A percentile compares a stretch with the other conserved stretches of the same genome.
Conservation (phyloP, 2,113 vertebrate genomes). For the Xiphorhynchus elegans region DNA sequence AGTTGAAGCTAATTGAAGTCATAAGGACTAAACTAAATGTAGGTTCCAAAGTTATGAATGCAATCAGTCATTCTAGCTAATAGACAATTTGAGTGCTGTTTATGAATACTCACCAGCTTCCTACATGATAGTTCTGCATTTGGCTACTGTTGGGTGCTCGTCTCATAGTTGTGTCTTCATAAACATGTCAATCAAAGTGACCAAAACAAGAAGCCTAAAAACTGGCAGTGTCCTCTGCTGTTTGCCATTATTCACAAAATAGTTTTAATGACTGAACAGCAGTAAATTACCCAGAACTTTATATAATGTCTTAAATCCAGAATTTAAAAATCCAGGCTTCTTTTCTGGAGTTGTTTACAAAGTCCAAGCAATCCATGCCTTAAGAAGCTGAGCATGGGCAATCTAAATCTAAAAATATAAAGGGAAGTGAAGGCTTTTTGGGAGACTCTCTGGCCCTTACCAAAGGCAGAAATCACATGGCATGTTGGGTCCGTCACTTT, state of each 20-base stretch:
- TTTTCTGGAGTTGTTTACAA: background rate
- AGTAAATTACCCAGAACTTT: background rate
- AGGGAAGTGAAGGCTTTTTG: background rate
- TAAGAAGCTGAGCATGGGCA: background rate
- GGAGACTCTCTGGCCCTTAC: background rate
- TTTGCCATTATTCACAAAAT: background rate
- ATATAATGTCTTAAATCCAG: background rate
- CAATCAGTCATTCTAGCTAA: background rate
- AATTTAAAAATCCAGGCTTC: background rate
- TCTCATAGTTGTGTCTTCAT: background rate
- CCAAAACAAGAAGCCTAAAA: background rate
- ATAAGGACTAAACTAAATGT: background rate
- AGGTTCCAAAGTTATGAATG: background rate
- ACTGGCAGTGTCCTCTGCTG: background rate
- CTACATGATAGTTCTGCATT: background rate
- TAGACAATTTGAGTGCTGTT: background rate
- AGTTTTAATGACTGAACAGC: background rate
- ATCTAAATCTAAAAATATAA: background rate
- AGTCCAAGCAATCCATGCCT: background rate
- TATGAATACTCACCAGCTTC: background rate
- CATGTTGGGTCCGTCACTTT: background rate
- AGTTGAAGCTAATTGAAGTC: background rate
- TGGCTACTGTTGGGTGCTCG: background rate
- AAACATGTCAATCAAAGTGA: background rate
- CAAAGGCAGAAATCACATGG: background rate